A percentile compares a stretch with the other conserved stretches of the same genome.
Evolutionary conservation across 2,888 invertebrate species (phyloP).

Genomic region (Agrilus cyanescens): DNA sequence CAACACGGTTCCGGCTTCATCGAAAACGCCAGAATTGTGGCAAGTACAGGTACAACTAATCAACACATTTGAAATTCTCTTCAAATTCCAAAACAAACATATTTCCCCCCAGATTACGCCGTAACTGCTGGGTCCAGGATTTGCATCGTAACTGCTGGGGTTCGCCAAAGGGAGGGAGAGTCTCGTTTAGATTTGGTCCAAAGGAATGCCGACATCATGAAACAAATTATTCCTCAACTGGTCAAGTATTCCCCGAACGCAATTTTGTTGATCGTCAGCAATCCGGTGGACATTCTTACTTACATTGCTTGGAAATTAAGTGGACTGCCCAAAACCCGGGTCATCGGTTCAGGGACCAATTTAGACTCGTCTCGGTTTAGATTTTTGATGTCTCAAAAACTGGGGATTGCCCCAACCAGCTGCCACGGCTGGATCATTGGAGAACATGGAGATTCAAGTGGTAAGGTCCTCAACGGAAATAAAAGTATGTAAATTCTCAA

Average conservation of each 20-base stretch:
- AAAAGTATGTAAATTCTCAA: too few species aligned
- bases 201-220: slow-evolving; percentile 80
- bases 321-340: slow-evolving; percentile 71
- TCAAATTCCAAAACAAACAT: not conserved
- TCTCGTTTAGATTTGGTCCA: slow-evolving; percentile 78
- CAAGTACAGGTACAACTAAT: slow-evolving; percentile 47
- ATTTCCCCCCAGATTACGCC: slow-evolving; percentile 48
- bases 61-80: not conserved
- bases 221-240: slow-evolving; percentile 70
- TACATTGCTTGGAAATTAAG: slow-evolving; percentile 93
- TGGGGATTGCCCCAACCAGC: slow-evolving; percentile 70
- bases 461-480: slow-evolving; percentile 17
- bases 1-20: slow-evolving; percentile 80
- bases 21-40: slow-evolving; percentile 64
- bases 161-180: slow-evolving; percentile 82
- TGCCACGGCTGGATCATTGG: slow-evolving; percentile 91
- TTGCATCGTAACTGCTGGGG: slow-evolving; percentile 85
- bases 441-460: slow-evolving; percentile 71
- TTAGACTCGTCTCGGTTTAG: slow-evolving; percentile 86
- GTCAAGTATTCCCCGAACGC: slow-evolving; percentile 78
- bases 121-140: slow-evolving; percentile 69
- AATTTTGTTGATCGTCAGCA: slow-evolving; percentile 76
- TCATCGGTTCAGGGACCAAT: slow-evolving; percentile 89
- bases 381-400: slow-evolving; percentile 71
- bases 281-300: slow-evolving; percentile 86